Evolutionary conservation across 2,888 invertebrate genomes (phyloP), one percentile per base, ranked within the genome.

Genomic region (Hermodice carunculata): DNA sequence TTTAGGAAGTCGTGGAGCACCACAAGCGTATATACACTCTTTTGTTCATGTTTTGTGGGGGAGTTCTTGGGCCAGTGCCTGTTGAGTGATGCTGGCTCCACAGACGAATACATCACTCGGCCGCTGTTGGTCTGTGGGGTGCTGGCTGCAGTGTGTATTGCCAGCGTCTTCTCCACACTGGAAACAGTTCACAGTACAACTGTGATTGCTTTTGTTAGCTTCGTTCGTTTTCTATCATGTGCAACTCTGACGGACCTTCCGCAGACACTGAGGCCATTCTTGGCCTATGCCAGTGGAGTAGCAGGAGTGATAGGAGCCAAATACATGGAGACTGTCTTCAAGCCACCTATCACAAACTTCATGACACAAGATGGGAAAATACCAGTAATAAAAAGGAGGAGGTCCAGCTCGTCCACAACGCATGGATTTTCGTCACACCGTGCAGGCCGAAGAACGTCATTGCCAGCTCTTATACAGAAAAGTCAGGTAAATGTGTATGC

Each of bases 401-500:
- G 84, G 40, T 83, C 84, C 17, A 82, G 81, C 64, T 79, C 85
- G 4, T 79, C 81, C 6, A 77, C 76, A 32, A 73, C 79, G n/a
- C 78, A 80, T 67, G 74, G 76, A 42, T 34, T 80, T 78, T 71
- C 78, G 22, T 66, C 80, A 42, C 79, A 80, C 66, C 76, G 82
- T 42, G 77, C 79, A 11, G 79, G 81, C n/a, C 73, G 86, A 58
- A 74, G 86, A 42, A 86, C 85, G 6, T 85, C 85, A 17, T 75
- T 86, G 48, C 86, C 85, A 29, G 84, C 85, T 26, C 78, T 86
- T 63, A 82, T 81, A 52, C 81, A 79, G n/a, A n/a, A n/a, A n/a
- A n/a, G n/a, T n/a, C n/a, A n/a, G n/a, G n/a, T n/a, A n/a, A n/a
- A n/a, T n/a, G n/a, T n/a, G n/a, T n/a, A n/a, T n/a, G n/a, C n/a